These are phyloP conservation scores for Columba janthina DNA, from an alignment of 2,113 vertebrate species.

Conservation along the genomic window DNA sequence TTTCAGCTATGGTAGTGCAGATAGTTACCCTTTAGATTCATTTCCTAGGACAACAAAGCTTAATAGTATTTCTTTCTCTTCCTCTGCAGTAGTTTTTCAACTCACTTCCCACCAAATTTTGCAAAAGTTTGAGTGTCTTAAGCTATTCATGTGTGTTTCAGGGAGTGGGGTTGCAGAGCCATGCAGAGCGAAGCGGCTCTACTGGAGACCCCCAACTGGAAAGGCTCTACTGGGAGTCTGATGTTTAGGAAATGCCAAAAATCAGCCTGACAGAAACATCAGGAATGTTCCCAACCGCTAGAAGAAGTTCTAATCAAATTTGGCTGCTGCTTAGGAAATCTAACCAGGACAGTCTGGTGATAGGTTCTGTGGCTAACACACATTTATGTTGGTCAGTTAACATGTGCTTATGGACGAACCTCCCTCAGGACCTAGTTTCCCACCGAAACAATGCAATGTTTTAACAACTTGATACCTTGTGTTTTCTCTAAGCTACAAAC, in stretches of 20 bases:
- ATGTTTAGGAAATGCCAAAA: neutral
- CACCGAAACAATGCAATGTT: neutral
- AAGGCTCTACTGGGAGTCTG: neutral
- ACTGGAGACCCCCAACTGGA: neutral
- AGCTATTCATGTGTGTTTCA: neutral
- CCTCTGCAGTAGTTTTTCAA: neutral
- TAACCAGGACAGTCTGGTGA: neutral
- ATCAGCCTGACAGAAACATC: neutral
- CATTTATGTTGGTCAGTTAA: neutral
- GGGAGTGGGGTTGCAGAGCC: too few relatives aligned
- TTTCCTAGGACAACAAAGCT: neutral
- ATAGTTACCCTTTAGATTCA: neutral
- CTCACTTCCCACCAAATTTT: neutral
- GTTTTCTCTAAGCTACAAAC: neutral
- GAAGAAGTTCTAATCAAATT: neutral
- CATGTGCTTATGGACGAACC: neutral
- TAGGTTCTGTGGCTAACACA: neutral
- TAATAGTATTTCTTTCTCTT: neutral
- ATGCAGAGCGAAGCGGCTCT: neutral
- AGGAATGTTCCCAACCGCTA: neutral
- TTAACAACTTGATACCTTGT: neutral
- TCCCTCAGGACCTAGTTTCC: neutral
- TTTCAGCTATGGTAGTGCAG: neutral
- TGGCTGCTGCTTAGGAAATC: neutral
- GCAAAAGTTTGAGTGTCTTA: neutral